phyloP scores from a whole-genome alignment of 2,113 vertebrate genomes.

The Hippocampus abdominalis region DNA sequence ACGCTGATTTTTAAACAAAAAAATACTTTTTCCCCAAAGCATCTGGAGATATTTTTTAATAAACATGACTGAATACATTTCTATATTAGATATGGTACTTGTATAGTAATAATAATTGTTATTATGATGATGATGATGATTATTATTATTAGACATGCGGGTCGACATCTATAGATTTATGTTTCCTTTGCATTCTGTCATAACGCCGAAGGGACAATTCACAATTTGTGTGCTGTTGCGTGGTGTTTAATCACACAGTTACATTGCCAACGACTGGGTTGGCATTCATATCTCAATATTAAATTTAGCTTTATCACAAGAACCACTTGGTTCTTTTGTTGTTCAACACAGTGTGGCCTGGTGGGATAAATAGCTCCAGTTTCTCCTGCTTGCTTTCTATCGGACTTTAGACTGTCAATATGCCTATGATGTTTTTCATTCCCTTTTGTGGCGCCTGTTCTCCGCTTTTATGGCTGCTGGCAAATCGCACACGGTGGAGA shows the following conservation, averaged over 20 bases:
- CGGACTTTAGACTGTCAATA: slow-evolving; percentile 41
- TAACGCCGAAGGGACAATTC: neutral
- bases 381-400: slow-evolving; percentile 25
- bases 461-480: slow-evolving; percentile 38
- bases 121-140: too few species aligned
- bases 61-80: too few species aligned
- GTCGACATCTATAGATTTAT: too few species aligned
- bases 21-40: too few species aligned
- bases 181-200: too few species aligned
- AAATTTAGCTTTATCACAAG: neutral
- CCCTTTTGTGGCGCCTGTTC: slow-evolving; percentile 35
- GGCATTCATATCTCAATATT: neutral
- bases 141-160: too few species aligned
- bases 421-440: slow-evolving; percentile 42
- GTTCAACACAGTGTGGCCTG: slow-evolving; percentile 41
- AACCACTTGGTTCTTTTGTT: slow-evolving; percentile 25
- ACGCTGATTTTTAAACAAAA: too few species aligned
- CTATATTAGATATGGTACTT: too few species aligned
- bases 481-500: slow-evolving; percentile 42
- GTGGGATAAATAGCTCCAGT: slow-evolving; percentile 39
- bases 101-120: too few species aligned
- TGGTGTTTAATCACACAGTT: neutral
- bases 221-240: neutral
- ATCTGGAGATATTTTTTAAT: too few species aligned
- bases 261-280: neutral